A percentile compares a stretch with the other conserved stretches of the same genome.
Evolutionary conservation across 2,113 vertebrate species (phyloP).

Genomic region (Percopsis transmontana): DNA sequence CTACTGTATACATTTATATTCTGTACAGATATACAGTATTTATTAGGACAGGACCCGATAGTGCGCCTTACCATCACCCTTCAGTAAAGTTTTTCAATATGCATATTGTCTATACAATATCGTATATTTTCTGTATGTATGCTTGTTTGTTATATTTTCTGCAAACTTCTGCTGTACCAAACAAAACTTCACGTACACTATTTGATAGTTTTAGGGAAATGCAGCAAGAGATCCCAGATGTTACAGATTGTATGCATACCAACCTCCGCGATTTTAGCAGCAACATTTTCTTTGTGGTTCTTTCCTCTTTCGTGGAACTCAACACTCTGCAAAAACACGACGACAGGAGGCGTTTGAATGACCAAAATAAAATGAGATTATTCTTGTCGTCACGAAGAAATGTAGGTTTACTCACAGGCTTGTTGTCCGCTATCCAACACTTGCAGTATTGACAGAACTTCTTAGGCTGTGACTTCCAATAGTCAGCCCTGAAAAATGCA

Average conservation of each 20-base stretch:
- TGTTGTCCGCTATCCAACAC: slow-evolving; percentile 99
- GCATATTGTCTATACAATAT: too few species aligned
- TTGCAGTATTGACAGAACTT: slow-evolving; percentile 99
- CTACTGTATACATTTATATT: background rate
- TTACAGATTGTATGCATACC: background rate
- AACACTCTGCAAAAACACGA: slow-evolving; percentile 79
- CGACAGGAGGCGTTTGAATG: background rate
- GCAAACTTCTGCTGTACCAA: too few species aligned
- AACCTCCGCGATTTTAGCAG: slow-evolving; percentile 93
- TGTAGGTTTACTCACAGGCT: slow-evolving; percentile 83
- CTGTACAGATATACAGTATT: background rate
- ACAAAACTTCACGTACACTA: too few species aligned
- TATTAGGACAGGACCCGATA: too few species aligned
- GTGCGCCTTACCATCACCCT: too few species aligned
- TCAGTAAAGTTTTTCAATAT: too few species aligned
- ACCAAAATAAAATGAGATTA: background rate
- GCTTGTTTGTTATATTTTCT: too few species aligned
- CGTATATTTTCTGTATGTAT: too few species aligned
- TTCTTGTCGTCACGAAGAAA: background rate
- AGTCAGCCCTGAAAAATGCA: slow-evolving; percentile 89
- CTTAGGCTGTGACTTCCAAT: slow-evolving; percentile 98
- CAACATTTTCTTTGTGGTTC: slow-evolving; percentile 99
- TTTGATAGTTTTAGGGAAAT: background rate
- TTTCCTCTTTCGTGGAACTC: slow-evolving; percentile 98
- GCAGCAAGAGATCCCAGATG: background rate